Percentiles rank a stretch among this genome's conserved stretches.
These are phyloP conservation scores for Bombus breviceps DNA, from an alignment of 1,140 invertebrate species.

Conservation along the genomic window DNA sequence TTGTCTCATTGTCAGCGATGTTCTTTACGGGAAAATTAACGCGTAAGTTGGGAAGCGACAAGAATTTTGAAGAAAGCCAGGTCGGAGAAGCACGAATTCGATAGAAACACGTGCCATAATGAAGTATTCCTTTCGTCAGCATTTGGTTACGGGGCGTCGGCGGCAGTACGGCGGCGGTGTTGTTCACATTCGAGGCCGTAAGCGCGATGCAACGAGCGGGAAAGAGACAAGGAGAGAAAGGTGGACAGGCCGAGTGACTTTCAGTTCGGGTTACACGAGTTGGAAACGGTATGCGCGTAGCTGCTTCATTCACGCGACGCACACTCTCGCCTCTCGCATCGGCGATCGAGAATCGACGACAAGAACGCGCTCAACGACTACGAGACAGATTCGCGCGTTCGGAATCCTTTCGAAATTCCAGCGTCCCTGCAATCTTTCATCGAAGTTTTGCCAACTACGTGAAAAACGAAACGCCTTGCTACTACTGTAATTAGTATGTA, in stretches of 20 bases:
- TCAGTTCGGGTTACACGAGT: conserved; percentile 62
- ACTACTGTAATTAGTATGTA: background rate
- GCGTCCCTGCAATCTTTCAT: too few species aligned
- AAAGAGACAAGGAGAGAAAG: conserved; percentile 37
- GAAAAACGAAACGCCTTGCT: background rate
- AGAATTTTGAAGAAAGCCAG: background rate
- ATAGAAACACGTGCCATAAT: conserved; percentile 70
- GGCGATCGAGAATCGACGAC: background rate
- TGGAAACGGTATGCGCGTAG: conserved; percentile 42
- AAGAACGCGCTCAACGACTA: too few species aligned
- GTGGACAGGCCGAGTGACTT: conserved; percentile 43
- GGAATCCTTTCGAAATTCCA: too few species aligned
- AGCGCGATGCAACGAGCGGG: conserved; percentile 34
- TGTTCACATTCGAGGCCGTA: conserved; percentile 29
- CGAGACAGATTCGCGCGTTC: too few species aligned
- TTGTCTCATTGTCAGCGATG: background rate
- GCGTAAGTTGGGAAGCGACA: background rate
- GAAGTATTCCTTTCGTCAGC: conserved; percentile 69
- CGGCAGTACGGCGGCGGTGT: background rate
- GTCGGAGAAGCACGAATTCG: conserved; percentile 54
- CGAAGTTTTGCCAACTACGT: too few species aligned
- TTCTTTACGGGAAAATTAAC: background rate
- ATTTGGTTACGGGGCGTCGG: conserved; percentile 65
- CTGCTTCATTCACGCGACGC: conserved; percentile 57
- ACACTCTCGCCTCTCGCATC: conserved; percentile 20